Conservation (phyloP, 2,797 vertebrate species). For the Characodon lateralis region DNA sequence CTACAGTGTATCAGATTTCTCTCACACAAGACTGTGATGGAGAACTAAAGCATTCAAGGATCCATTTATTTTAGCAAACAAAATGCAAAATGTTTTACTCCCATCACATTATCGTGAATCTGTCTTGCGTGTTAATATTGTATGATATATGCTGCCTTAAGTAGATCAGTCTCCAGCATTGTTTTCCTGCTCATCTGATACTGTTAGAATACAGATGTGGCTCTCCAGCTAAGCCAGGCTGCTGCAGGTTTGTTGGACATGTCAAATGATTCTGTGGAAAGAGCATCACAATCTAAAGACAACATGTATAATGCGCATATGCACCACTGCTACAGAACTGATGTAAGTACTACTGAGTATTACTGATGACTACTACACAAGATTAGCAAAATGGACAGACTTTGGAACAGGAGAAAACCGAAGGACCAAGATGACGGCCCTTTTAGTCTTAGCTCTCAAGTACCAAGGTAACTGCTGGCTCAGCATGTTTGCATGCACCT, state of each 20-base stretch:
- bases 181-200: no score
- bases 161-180: neutral
- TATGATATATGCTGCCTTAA: neutral
- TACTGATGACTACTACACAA: conserved; percentile 17
- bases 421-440: conserved; percentile 34
- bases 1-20: conserved; percentile 32
- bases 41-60: conserved; percentile 38
- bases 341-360: neutral
- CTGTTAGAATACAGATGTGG: no score
- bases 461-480: conserved; percentile 26
- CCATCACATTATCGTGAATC: neutral
- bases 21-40: conserved; percentile 59
- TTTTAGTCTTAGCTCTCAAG: conserved; percentile 22
- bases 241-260: no score
- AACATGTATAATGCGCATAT: neutral
- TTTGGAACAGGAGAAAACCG: conserved; percentile 27
- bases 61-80: conserved; percentile 1
- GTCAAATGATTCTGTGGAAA: neutral
- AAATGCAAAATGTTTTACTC: neutral
- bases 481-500: conserved; percentile 44
- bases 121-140: neutral
- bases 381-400: conserved; percentile 13
- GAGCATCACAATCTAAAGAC: neutral
- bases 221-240: no score
- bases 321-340: neutral